phyloP scores from a whole-genome alignment of 1,140 invertebrate species.

The Parasteatoda tepidariorum region DNA sequence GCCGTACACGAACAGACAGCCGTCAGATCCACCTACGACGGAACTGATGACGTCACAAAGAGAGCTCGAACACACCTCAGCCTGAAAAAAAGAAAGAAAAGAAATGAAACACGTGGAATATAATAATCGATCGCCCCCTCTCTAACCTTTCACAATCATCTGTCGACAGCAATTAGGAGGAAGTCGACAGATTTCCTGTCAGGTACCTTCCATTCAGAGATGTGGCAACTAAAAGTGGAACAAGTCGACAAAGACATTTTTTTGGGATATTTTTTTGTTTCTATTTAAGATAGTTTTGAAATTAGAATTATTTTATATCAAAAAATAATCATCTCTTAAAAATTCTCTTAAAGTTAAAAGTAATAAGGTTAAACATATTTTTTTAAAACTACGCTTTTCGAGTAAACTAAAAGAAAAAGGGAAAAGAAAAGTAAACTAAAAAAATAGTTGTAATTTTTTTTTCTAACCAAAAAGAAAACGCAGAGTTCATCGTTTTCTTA shows the following conservation, averaged over 20 bases:
- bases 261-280: too few relatives aligned
- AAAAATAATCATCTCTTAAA: too few relatives aligned
- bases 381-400: too few relatives aligned
- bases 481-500: too few relatives aligned
- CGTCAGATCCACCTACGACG: constrained; percentile 70
- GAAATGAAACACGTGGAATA: neutral
- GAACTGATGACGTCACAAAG: constrained; percentile 69
- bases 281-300: too few relatives aligned
- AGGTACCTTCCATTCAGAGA: neutral
- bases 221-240: neutral
- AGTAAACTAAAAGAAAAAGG: too few relatives aligned
- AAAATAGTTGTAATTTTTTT: too few relatives aligned
- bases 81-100: constrained; percentile 67
- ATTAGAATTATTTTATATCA: too few relatives aligned
- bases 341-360: too few relatives aligned
- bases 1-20: constrained; percentile 69
- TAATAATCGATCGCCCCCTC: constrained; percentile 2
- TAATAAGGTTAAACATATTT: too few relatives aligned
- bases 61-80: constrained; percentile 70
- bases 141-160: constrained; percentile 21
- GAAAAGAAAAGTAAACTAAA: too few relatives aligned
- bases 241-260: neutral
- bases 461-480: too few relatives aligned
- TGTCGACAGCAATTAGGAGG: constrained; percentile 48
- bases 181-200: constrained; percentile 13